These are phyloP conservation scores for Cyprinella venusta DNA, from an alignment of 2,797 vertebrate species.

Conservation along the genomic window DNA sequence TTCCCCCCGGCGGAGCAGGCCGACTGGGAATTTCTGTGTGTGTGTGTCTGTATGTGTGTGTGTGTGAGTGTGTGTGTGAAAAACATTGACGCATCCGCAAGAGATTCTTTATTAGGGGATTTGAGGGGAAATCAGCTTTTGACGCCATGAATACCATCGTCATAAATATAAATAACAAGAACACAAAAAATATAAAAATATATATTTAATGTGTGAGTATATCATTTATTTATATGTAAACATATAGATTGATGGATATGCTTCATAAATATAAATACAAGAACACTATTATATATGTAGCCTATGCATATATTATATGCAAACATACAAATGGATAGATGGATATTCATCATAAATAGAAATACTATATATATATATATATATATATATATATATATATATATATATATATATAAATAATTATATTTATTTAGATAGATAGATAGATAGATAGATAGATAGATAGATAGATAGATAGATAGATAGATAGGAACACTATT, in stretches of 20 bases:
- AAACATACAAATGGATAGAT: background rate
- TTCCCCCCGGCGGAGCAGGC: constrained; percentile 37
- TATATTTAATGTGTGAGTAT: background rate
- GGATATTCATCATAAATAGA: background rate
- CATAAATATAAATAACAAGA: background rate
- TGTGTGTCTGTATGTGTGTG: constrained; percentile 29
- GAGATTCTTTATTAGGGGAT: constrained; percentile 23
- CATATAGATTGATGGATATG: too few relatives aligned
- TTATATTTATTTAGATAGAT: too few relatives aligned
- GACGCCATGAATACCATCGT: background rate
- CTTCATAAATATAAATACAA: background rate
- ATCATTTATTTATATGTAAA: background rate
- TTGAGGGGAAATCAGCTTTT: constrained; percentile 16
- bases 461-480: too few relatives aligned
- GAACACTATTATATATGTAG: too few relatives aligned
- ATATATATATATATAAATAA: too few relatives aligned
- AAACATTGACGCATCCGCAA: constrained; percentile 28
- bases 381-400: too few relatives aligned
- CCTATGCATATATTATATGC: too few relatives aligned
- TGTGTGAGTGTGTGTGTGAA: background rate
- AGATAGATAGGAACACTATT: too few relatives aligned
- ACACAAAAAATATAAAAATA: background rate
- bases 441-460: too few relatives aligned
- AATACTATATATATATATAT: too few relatives aligned
- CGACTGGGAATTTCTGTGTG: constrained; percentile 41